Base-by-base conservation (phyloP, 1,140 invertebrate genomes). In the Tyrophagus putrescentiae region DNA sequence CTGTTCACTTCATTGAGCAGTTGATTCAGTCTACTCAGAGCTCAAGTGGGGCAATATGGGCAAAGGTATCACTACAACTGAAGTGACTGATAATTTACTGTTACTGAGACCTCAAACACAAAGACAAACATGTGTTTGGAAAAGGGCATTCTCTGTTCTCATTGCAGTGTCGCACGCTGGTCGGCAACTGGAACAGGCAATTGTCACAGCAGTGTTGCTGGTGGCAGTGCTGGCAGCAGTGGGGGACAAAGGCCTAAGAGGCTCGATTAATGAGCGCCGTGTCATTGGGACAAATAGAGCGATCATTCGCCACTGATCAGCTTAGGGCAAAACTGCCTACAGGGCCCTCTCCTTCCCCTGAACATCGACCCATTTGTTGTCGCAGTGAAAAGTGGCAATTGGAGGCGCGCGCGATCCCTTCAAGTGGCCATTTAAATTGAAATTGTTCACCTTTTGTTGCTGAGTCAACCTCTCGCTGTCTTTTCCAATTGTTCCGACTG, bases 241-340 rank as follows among this genome's bases (percentile, higher is more conserved):
- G 36, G 36, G 36, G 36, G 36, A 39, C 13, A 39, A 39, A 39
- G 36, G 36, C 13, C 13, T 39, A 39, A 39, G 21, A 39, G 36
- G 36, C 36, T 13, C 13, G 21, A 39, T 13, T 39, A n/a, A n/a
- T n/a, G n/a, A n/a, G n/a, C n/a, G n/a, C n/a, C n/a, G n/a, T n/a
- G n/a, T n/a, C n/a, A n/a, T n/a, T n/a, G n/a, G 13, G 21, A 48
- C 45, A 48, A 48, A 48, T 48, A 48, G 21, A 48, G 45, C 45
- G 7, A 48, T 48, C 45, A 48, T 21, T 39, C 36, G 13, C 13
- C 36, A 39, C 13, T 39, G 21, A 39, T 13, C 21, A n/a, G n/a
- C n/a, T n/a, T n/a, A n/a, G n/a, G 36, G 21, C 36, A 39, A 39
- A 39, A 39, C 21, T 13, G 36, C 21, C 13, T 13, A 39, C 13